Conservation (phyloP, 1,140 invertebrate genomes). For the Varroa destructor region DNA sequence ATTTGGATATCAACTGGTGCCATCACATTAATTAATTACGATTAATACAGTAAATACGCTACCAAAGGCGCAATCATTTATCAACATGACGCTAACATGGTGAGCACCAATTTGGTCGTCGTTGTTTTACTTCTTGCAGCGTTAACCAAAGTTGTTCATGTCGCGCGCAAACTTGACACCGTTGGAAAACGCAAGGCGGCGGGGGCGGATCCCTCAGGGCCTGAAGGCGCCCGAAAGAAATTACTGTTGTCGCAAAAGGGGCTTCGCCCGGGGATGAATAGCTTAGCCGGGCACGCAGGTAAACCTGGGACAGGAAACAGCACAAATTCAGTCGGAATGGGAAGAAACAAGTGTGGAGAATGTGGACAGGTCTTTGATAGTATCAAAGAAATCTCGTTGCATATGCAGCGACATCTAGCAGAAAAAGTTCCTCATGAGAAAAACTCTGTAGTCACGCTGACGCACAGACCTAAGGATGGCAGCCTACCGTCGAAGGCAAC, state of each 20-base stretch:
- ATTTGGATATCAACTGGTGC: too few species aligned
- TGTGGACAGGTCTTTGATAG: background rate
- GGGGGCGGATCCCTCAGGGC: too few species aligned
- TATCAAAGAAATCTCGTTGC: slow-evolving; percentile 23
- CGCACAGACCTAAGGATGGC: slow-evolving; percentile 8
- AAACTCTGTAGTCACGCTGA: slow-evolving; percentile 2
- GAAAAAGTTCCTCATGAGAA: slow-evolving; percentile 1
- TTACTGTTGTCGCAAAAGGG: too few species aligned
- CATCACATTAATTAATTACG: too few species aligned
- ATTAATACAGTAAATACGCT: too few species aligned
- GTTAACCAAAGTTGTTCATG: slow-evolving; percentile 27
- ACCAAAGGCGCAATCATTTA: too few species aligned
- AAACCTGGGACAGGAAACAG: too few species aligned
- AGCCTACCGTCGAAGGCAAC: slow-evolving; percentile 18
- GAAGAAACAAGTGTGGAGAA: slow-evolving; percentile 12
- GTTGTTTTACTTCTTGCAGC: background rate
- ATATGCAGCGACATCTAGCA: slow-evolving; percentile 20
- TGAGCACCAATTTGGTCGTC: too few species aligned
- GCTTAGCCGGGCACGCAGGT: too few species aligned
- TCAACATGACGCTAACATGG: too few species aligned
- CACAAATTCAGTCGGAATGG: background rate
- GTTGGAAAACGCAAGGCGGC: background rate
- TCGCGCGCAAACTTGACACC: background rate
- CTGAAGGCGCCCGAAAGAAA: too few species aligned
- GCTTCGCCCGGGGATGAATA: too few species aligned